Base-by-base conservation (phyloP, 1,140 invertebrate species). In the Lordiphosa mommai region DNA sequence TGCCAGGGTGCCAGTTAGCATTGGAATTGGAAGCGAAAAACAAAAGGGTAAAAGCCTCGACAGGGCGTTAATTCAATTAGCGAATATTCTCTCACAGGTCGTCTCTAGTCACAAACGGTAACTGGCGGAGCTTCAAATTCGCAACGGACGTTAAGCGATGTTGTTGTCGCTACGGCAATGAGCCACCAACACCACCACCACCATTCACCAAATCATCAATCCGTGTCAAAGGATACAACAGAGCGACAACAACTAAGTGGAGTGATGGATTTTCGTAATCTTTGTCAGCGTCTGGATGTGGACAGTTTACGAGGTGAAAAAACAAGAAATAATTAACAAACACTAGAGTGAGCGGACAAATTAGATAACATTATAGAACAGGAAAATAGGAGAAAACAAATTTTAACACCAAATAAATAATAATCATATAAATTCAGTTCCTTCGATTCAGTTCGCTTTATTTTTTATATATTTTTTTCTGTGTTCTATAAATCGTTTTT, bases 41-140 rank as follows among this genome's bases (percentile, higher is more conserved):
- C 55, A 50, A 64, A 65, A 61, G 41, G 51, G 13, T 64, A 40
- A 63, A 64, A 46, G 14, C 49, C 33, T 9, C 36, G 16, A 14
- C 13, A 8, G 30, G 16, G 34, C 36, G 57, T 72, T 80, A 80
- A 80, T 80, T 80, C 53, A 80, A 80, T 80, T 80, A 80, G 76
- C 65, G 40, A 23, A 53, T 65, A 38, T 46, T 64, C 71, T 71
- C 41, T 44, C 37, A 50, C 37, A 53, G 63, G 53, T 64, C 32
- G 48, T 63, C 61, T 23, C 34, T 16, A 5, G 23, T 61, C 50
- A 37, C 10, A 48, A 9, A 36, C 20, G 32, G 55, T 48, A 29
- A 34, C 50, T 41, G 43, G 16, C 13, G 34, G 12, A 61, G 44
- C 38, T 55, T 82, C 66, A 82, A 71, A 80, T 38, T 67, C 76